Percentiles rank a stretch among this genome's conserved stretches.
phyloP scores from a whole-genome alignment of 2,113 vertebrate genomes.

The Lepus americanus region DNA sequence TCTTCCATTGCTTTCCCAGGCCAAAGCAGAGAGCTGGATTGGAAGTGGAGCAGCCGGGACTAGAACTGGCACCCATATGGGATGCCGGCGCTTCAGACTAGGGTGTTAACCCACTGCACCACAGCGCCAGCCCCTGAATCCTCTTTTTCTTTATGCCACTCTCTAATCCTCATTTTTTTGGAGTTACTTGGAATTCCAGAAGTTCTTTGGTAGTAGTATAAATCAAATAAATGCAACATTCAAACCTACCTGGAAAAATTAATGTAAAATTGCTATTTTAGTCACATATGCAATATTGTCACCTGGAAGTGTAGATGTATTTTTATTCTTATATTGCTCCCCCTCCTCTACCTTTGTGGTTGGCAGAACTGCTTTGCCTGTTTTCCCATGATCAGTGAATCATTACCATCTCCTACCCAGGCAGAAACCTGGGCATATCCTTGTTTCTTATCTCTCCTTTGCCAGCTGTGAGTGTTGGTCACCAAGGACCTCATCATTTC shows the following conservation, averaged over 20 bases:
- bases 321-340: background rate
- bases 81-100: too few species aligned
- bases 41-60: too few species aligned
- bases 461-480: background rate
- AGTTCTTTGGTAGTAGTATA: constrained; percentile 9
- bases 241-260: background rate
- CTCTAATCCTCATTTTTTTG: background rate
- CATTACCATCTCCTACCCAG: background rate
- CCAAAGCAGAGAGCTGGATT: too few species aligned
- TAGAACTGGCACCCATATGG: too few species aligned
- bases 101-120: too few species aligned
- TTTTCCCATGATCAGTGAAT: background rate
- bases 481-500: background rate
- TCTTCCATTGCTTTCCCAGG: too few species aligned
- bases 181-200: constrained; percentile 7
- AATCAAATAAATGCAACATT: constrained; percentile 41
- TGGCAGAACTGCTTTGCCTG: background rate
- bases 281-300: constrained; percentile 26
- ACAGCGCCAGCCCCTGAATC: too few species aligned
- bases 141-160: background rate
- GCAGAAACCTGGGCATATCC: background rate
- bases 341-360: background rate
- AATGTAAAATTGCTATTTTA: background rate
- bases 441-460: constrained; percentile 17
- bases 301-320: background rate